phyloP scores from a whole-genome alignment of 2,888 invertebrate species.

The Byasa hedistus region DNA sequence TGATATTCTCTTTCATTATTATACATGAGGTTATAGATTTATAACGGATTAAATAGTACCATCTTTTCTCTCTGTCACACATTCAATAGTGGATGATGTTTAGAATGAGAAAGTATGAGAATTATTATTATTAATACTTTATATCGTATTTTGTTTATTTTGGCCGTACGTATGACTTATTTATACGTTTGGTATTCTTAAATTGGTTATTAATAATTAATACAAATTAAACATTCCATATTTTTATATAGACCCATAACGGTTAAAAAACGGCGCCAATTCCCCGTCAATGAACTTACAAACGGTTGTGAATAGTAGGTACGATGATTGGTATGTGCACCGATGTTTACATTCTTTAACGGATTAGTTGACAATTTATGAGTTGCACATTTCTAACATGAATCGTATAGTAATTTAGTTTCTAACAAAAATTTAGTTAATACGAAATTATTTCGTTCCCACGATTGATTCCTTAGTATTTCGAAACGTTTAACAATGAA shows the following conservation, averaged over 20 bases:
- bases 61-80: slow-evolving; percentile 48
- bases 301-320: slow-evolving; percentile 36
- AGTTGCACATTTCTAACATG: neutral
- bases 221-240: neutral
- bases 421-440: neutral
- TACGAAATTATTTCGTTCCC: slow-evolving; percentile 52
- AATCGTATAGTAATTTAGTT: neutral
- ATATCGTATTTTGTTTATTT: slow-evolving; percentile 24
- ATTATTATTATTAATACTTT: slow-evolving; percentile 45
- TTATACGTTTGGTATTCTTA: slow-evolving; percentile 11
- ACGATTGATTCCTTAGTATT: slow-evolving; percentile 70
- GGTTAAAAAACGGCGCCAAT: slow-evolving; percentile 48
- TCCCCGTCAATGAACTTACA: slow-evolving; percentile 54
- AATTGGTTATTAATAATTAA: too few species aligned
- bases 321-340: slow-evolving; percentile 20
- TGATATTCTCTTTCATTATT: slow-evolving; percentile 19
- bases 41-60: slow-evolving; percentile 47
- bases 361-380: neutral
- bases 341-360: slow-evolving; percentile 26
- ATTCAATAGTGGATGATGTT: slow-evolving; percentile 34
- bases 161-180: slow-evolving; percentile 7
- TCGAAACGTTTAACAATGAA: slow-evolving; percentile 72
- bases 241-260: slow-evolving; percentile 22
- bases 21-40: slow-evolving; percentile 32
- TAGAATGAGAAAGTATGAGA: slow-evolving; percentile 42